Percentiles rank a stretch among this genome's conserved stretches.
These are phyloP conservation scores for Brachyopa scutellaris DNA, from an alignment of 2,888 invertebrate genomes.

Conservation along the genomic window DNA sequence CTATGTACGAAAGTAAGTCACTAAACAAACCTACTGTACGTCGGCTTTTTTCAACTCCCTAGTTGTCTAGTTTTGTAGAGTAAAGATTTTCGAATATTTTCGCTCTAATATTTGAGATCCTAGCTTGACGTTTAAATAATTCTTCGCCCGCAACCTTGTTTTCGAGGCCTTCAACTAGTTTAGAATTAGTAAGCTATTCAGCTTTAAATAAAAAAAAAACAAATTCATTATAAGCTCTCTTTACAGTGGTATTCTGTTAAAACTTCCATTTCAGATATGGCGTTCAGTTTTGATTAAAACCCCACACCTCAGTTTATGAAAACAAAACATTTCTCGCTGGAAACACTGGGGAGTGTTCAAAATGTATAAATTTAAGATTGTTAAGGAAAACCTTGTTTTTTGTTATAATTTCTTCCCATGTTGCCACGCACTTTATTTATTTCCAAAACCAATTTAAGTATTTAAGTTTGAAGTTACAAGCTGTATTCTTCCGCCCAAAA, in stretches of 20 bases:
- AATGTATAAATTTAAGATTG: constrained; percentile 62
- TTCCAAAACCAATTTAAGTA: background rate
- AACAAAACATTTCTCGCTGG: constrained; percentile 59
- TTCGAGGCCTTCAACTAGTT: no score
- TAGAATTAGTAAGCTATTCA: background rate
- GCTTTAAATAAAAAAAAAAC: background rate
- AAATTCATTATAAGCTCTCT: constrained; percentile 35
- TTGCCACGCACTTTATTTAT: constrained; percentile 33
- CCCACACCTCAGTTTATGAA: constrained; percentile 73
- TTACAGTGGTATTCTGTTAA: constrained; percentile 58
- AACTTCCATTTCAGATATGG: constrained; percentile 81
- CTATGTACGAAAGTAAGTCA: no score
- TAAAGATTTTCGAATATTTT: no score
- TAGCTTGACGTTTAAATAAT: no score
- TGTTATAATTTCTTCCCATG: constrained; percentile 14
- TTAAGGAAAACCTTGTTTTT: constrained; percentile 30
- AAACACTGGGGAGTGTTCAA: constrained; percentile 60
- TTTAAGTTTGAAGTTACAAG: background rate
- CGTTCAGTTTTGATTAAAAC: constrained; percentile 82
- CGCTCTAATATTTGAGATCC: no score
- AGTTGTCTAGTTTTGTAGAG: no score
- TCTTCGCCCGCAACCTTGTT: no score
- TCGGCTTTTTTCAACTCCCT: no score
- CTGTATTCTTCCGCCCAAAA: background rate
- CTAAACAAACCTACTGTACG: no score